These are phyloP conservation scores for Turnix velox DNA, from an alignment of 2,113 vertebrate species.

Conservation along the genomic window DNA sequence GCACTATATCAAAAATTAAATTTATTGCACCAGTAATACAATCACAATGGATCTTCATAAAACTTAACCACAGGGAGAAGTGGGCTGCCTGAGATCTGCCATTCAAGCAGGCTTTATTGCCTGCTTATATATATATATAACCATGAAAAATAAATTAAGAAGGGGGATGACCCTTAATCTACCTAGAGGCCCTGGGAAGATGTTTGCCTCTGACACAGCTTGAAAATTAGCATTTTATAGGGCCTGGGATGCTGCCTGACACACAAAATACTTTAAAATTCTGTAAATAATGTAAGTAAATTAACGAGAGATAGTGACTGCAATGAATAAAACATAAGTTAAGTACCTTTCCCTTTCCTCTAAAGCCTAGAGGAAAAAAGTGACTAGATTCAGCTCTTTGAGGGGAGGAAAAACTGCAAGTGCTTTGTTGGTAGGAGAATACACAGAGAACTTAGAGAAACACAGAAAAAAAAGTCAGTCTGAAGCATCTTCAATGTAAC, in stretches of 20 bases:
- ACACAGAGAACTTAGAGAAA: background rate
- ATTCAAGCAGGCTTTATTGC: conserved; percentile 29
- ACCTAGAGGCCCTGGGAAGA: conserved; percentile 40
- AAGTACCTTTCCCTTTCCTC: conserved; percentile 47
- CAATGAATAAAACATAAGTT: conserved; percentile 65
- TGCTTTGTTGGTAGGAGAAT: background rate
- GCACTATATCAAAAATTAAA: conserved; percentile 44
- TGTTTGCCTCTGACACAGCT: conserved; percentile 53
- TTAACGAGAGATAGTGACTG: conserved; percentile 61
- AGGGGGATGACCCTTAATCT: conserved; percentile 43
- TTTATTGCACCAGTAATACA: conserved; percentile 15
- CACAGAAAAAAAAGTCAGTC: background rate
- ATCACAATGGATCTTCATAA: conserved; percentile 26
- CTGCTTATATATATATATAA: conserved; percentile 56
- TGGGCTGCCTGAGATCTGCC: conserved; percentile 31
- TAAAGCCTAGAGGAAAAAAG: conserved; percentile 36
- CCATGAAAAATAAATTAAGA: conserved; percentile 62
- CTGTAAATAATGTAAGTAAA: conserved; percentile 73
- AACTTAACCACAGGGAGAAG: background rate
- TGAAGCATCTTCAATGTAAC: background rate
- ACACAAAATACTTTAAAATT: conserved; percentile 65
- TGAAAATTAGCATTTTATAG: conserved; percentile 64
- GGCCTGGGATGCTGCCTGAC: conserved; percentile 41
- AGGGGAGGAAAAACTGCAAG: background rate
- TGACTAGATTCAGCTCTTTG: conserved; percentile 33